Percentiles rank a stretch among this genome's conserved stretches.
These are phyloP conservation scores for Heterochromis multidens DNA, from an alignment of 2,113 vertebrate genomes.

Conservation along the genomic window DNA sequence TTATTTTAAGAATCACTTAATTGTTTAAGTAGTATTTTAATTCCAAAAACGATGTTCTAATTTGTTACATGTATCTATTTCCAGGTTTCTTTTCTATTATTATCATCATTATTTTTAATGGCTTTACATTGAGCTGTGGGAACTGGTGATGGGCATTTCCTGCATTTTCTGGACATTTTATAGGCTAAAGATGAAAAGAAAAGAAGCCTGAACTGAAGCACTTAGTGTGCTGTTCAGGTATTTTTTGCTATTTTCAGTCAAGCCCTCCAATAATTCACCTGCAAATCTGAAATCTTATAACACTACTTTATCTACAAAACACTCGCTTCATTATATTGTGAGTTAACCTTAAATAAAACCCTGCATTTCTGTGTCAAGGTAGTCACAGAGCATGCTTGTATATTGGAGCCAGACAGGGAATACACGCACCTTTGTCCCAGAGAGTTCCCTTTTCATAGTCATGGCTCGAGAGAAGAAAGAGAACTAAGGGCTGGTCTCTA, in stretches of 20 bases:
- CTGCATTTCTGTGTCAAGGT: background rate
- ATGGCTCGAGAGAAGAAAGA: slow-evolving; percentile 44
- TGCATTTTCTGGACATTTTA: background rate
- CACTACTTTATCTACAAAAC: background rate
- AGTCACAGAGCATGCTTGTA: slow-evolving; percentile 46
- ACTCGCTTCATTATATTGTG: background rate
- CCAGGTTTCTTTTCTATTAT: background rate
- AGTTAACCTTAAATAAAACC: background rate
- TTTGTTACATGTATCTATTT: background rate
- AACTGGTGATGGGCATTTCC: background rate
- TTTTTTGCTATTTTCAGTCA: background rate
- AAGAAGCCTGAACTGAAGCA: too few relatives aligned
- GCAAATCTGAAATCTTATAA: background rate
- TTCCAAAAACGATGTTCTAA: background rate
- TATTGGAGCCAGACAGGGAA: slow-evolving; percentile 79
- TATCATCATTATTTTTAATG: background rate
- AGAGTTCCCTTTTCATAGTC: slow-evolving; percentile 71
- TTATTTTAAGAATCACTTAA: background rate
- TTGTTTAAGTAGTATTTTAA: background rate
- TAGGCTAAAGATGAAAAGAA: background rate
- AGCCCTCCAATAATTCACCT: background rate
- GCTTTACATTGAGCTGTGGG: background rate
- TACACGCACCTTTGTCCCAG: slow-evolving; percentile 47
- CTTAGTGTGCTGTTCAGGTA: too few relatives aligned
- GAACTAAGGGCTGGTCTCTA: slow-evolving; percentile 24